These are phyloP conservation scores for Mya arenaria DNA, from an alignment of 1,140 invertebrate species.

Conservation along the genomic window DNA sequence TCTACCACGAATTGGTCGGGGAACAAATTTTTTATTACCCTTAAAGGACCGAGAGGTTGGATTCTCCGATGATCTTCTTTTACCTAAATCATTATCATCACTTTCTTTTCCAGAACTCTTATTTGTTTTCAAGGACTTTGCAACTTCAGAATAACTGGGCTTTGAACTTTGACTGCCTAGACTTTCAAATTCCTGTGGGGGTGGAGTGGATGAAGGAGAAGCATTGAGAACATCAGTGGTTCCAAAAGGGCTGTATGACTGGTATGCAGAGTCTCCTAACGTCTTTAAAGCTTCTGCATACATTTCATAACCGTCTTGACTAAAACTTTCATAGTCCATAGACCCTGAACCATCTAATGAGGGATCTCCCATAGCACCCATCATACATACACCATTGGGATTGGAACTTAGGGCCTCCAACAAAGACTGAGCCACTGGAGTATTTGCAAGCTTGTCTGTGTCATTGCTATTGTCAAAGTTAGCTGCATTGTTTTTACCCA, in stretches of 20 bases:
- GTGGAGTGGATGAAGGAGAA: constrained; percentile 17
- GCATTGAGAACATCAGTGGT: constrained; percentile 34
- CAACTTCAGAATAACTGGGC: constrained; percentile 54
- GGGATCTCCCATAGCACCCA: constrained; percentile 7
- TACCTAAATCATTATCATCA: constrained; percentile 7
- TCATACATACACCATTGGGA: constrained; percentile 1
- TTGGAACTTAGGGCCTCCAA: constrained; percentile 35
- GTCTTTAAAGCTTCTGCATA: constrained; percentile 51
- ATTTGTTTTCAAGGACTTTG: constrained; percentile 43
- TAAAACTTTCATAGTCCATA: constrained; percentile 26
- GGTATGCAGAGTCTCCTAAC: constrained; percentile 14
- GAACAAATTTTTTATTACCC: constrained; percentile 46
- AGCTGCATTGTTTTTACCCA: constrained; percentile 2
- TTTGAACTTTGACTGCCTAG: background rate
- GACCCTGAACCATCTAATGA: background rate
- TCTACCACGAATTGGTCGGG: constrained; percentile 23
- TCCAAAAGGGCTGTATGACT: constrained; percentile 36
- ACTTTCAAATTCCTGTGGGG: constrained; percentile 26
- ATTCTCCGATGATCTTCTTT: constrained; percentile 14
- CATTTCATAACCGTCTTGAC: constrained; percentile 47
- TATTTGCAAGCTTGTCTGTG: constrained; percentile 41
- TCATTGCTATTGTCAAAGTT: constrained; percentile 22
- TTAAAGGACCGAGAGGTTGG: constrained; percentile 20
- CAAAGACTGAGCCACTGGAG: constrained; percentile 47
- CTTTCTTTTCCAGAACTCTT: constrained; percentile 20